Evolutionary conservation across 2,113 vertebrate genomes (phyloP).

Genomic region (Tylochromis polylepis): DNA sequence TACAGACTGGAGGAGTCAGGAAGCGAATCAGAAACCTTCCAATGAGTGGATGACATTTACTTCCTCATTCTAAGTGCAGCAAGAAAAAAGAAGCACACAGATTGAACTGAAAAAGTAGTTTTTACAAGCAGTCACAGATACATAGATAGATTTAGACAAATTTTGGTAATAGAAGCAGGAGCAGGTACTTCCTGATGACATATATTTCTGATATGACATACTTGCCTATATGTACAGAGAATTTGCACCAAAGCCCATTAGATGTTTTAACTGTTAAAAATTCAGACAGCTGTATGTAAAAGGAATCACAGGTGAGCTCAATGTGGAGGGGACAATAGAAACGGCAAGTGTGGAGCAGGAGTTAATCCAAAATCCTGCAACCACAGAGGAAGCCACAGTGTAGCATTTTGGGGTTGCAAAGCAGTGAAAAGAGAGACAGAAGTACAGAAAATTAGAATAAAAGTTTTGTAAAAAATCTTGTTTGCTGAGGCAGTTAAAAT

Average conservation of each 20-base stretch:
- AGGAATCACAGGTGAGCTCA: not conserved
- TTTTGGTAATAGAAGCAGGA: not conserved
- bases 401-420: not conserved
- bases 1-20: not conserved
- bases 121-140: not conserved
- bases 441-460: not conserved
- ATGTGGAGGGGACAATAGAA: not conserved
- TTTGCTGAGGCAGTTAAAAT: too few relatives aligned
- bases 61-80: not conserved
- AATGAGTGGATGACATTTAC: not conserved
- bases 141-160: not conserved
- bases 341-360: not conserved
- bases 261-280: not conserved
- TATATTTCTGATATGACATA: not conserved
- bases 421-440: not conserved
- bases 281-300: not conserved
- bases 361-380: not conserved
- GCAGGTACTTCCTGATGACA: too few relatives aligned
- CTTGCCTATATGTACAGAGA: not conserved
- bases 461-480: not conserved
- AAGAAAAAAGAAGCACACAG: not conserved
- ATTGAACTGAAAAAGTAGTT: not conserved
- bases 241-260: not conserved
- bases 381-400: not conserved
- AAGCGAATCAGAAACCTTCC: not conserved